phyloP scores from a whole-genome alignment of 2,888 invertebrate genomes.

The Aporophyla nigra region DNA sequence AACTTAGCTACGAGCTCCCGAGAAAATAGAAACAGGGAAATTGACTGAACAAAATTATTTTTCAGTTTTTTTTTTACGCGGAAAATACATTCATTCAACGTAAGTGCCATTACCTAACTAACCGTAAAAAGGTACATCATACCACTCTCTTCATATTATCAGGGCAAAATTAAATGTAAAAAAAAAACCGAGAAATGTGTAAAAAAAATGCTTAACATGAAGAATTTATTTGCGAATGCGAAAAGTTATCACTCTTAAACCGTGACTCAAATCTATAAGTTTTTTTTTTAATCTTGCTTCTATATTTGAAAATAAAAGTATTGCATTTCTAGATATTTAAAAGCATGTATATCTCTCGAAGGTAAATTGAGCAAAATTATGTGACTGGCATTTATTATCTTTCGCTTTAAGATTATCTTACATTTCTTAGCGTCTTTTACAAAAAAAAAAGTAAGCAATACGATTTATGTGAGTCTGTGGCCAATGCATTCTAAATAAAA shows the following conservation, averaged over 20 bases:
- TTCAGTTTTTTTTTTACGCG: neutral
- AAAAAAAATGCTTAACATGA: slow-evolving; percentile 23
- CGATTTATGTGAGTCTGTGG: slow-evolving; percentile 11
- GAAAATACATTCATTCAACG: neutral
- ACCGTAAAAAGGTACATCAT: slow-evolving; percentile 14
- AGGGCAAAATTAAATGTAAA: neutral
- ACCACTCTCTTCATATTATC: neutral
- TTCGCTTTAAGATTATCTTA: slow-evolving; percentile 3
- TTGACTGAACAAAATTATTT: neutral
- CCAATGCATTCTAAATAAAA: neutral
- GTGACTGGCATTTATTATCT: slow-evolving; percentile 19
- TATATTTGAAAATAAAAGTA: neutral
- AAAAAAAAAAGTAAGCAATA: neutral
- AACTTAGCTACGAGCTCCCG: neutral
- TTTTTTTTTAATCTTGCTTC: neutral
- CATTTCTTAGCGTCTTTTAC: slow-evolving; percentile 35
- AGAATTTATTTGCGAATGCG: slow-evolving; percentile 27
- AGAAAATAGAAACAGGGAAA: neutral
- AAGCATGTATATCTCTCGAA: neutral
- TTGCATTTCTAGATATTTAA: neutral
- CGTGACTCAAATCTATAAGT: slow-evolving; percentile 35
- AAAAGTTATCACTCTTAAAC: slow-evolving; percentile 22
- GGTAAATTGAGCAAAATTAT: slow-evolving; percentile 14
- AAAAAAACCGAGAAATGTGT: slow-evolving; percentile 11
- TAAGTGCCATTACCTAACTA: slow-evolving; percentile 8